Evolutionary conservation across 2,888 invertebrate species (phyloP), one percentile per base, ranked within the genome.

Genomic region (Thymelicus lineola): DNA sequence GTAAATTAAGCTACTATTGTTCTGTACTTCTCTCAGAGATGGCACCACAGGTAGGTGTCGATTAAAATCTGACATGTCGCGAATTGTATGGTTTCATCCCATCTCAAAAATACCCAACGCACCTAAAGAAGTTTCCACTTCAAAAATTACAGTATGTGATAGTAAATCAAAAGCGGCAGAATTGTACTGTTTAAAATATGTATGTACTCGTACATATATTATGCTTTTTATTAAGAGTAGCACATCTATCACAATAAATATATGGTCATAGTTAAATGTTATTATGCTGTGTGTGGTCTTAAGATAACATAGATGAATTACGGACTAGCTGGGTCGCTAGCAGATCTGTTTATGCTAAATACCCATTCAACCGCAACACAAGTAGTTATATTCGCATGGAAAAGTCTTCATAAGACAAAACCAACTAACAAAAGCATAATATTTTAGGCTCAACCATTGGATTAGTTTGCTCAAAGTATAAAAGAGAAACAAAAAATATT

Each of bases 381-480:
- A 76, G 78, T 78, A 80, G 76, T 79, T 75, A 74, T 79, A 85
- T 85, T 84, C 81, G 84, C 84, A 82, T 84, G 72, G 71, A 69
- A 74, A 68, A 73, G 69, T 72, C 74, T 77, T 75, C 74, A 76
- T 76, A 76, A 80, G 80, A 79, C 75, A 81, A 81, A 76, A 76
- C 78, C 79, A 85, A 76, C 76, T 78, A 79, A 85, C 67, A 73
- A 73, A 70, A 74, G 48, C 55, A 67, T 62, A 64, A 70, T 61
- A 64, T 53, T 59, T 55, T 58, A 63, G 66, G 38, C 60, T 15
- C 5, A 48, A 15, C 5, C 5, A 12, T 42, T 12, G 1, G 42
- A 42, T 50, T 48, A 48, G 7, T 15, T 17, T 50, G 17, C 4
- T 50, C 9, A 50, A 50, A 17, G 15, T 50, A 6, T 15, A 17